Evolutionary conservation across 2,888 invertebrate genomes (phyloP).

Genomic region (Octonoba sinensis): DNA sequence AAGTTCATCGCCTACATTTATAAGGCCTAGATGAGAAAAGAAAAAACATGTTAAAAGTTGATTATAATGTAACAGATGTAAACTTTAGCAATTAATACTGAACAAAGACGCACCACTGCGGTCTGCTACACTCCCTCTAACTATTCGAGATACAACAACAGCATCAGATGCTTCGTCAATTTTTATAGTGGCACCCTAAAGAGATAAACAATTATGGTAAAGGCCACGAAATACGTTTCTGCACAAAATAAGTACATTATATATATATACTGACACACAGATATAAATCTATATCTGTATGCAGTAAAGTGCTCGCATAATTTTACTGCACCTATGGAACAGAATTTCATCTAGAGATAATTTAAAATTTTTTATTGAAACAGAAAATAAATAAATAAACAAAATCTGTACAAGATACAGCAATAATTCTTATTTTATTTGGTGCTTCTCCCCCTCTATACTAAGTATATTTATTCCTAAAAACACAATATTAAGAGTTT

Average conservation of each 20-base stretch:
- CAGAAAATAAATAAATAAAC: too few relatives aligned
- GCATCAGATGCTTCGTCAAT: constrained; percentile 92
- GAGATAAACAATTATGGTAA: neutral
- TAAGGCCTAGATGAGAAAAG: constrained; percentile 77
- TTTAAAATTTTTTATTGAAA: too few relatives aligned
- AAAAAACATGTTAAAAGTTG: neutral
- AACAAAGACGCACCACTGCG: constrained; percentile 76
- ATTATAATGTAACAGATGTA: neutral
- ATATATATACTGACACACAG: neutral
- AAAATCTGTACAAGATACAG: too few relatives aligned
- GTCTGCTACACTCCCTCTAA: constrained; percentile 97
- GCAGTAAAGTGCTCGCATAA: too few relatives aligned
- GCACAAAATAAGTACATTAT: neutral
- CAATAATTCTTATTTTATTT: too few relatives aligned
- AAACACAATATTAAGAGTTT: too few relatives aligned
- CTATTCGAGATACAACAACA: constrained; percentile 93
- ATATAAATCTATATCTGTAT: too few relatives aligned
- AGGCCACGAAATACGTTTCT: neutral
- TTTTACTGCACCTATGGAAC: too few relatives aligned
- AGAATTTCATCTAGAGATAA: too few relatives aligned
- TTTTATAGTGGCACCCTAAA: constrained; percentile 90
- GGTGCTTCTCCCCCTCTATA: too few relatives aligned
- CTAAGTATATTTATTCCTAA: too few relatives aligned
- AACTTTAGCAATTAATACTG: neutral
- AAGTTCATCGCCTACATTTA: constrained; percentile 96